Base-by-base conservation (phyloP, 2,888 invertebrate genomes). In the Nomada goodeniana region DNA sequence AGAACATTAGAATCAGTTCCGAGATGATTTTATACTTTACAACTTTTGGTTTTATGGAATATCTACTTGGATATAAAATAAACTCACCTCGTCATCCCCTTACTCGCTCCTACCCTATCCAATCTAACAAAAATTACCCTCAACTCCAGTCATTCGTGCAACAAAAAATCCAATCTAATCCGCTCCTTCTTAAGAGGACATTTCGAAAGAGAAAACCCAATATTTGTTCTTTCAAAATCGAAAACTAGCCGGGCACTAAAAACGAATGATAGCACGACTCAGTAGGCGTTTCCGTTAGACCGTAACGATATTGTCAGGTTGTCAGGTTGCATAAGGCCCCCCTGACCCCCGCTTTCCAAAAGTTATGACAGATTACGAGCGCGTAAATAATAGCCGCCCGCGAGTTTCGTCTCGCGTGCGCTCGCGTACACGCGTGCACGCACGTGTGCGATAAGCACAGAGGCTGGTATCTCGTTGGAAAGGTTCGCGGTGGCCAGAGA, bases 291-390 rank as follows among this genome's bases (percentile, higher is more conserved):
- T 88, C 88, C 83, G 83, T 88, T 88, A 86, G 85, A 88, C 82
- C 82, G 83, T 89, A 91, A 91, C 90, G 88, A 91, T 89, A 89
- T 90, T 88, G 89, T 90, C 88, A 89, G 88, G 84, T 90, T 88
- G 89, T 90, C 88, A 89, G 88, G 84, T 89, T 91, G 83, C 88
- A 86, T 84, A 89, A 90, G 82, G 60, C 71, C 36, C 36, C 36
- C 36, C 29, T 76, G 79, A 71, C 68, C 82, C 73, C 77, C 36
- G 23, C 23, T 23, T 23, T 36, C 36, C 7, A 36, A 36, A 36
- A 86, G 86, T 90, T 89, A 86, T 91, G 91, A 90, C 89, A 89
- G 86, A 90, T 89, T 85, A 84, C 86, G 86, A 83, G 86, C 80
- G 82, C 84, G 85, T 90, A 89, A 90, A 88, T 90, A 87, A 89